These are phyloP conservation scores for Phallusia fumigata DNA, from an alignment of 23 tunicate species.

Conservation along the genomic window DNA sequence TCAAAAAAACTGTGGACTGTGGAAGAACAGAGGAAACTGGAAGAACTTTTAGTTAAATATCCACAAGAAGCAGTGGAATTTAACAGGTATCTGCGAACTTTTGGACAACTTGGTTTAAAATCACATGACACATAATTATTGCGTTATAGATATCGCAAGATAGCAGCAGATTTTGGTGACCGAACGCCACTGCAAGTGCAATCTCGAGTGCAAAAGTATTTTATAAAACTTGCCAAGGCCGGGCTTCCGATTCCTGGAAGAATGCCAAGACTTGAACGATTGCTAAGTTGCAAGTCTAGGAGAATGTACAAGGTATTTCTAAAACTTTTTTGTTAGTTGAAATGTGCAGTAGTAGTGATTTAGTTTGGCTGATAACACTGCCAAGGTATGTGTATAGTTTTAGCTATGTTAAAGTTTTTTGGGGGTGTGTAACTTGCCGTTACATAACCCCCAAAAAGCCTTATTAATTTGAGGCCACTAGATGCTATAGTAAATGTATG, in stretches of 20 bases:
- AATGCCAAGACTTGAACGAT: conserved; percentile 69
- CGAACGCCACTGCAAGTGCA: conserved; percentile 91
- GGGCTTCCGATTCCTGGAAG: conserved; percentile 79
- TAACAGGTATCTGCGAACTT: conserved; percentile 27
- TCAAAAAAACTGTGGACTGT: conserved; percentile 70
- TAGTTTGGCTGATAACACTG: conserved; percentile 3
- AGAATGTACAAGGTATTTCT: conserved; percentile 8
- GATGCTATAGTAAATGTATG: no score
- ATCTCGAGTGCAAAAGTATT: conserved; percentile 87
- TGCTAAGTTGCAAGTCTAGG: conserved; percentile 24
- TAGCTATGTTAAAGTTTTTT: no score
- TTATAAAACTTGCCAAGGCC: conserved; percentile 85
- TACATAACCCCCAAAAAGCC: no score
- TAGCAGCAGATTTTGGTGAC: conserved; percentile 70
- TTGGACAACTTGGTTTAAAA: no score
- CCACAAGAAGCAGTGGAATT: conserved; percentile 84
- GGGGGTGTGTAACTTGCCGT: no score
- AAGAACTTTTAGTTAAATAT: conserved; percentile 72
- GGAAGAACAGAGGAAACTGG: conserved; percentile 80
- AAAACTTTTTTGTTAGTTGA: no score
- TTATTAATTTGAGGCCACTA: no score
- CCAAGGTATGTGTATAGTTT: no score
- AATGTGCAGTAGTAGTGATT: not conserved
- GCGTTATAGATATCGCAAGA: conserved; percentile 59
- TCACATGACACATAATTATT: no score